Base-by-base conservation (phyloP, 1,140 invertebrate genomes). In the Geopemphigus sp. region DNA sequence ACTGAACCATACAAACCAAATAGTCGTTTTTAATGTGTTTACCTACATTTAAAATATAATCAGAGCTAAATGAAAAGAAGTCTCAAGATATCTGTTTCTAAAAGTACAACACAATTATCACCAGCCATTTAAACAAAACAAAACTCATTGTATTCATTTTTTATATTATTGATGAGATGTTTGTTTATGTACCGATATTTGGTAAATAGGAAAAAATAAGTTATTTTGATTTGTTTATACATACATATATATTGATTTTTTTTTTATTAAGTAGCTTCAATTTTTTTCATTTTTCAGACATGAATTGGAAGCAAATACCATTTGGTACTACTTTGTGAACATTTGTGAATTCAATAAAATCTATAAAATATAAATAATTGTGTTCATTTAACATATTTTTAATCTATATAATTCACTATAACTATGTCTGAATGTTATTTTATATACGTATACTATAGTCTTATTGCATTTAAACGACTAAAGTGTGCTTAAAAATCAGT, bases 401-500 rank as follows among this genome's bases (percentile, higher is more conserved):
- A 24, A 17, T 5, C 56, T 45, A 29, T 57, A 57, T 59, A 74
- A 74, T 56, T 74, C n/a, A 59, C 54, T 57, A 74, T 14, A 72
- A 29, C 17, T 59, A 54, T 19, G 14, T 26, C 45, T 50, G 50
- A 12, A 10, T 1, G 32, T 39, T 3, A 39, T 59, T 39, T 10
- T 14, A 74, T 39, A 53, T 57, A 50, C 29, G n/a, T n/a, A n/a
- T n/a, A n/a, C n/a, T n/a, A n/a, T n/a, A n/a, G n/a, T 22, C 19
- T 73, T n/a, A n/a, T 56, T 74, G 70, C 11, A 57, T 47, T 73
- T 57, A 54, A 74, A 74, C 70, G 56, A 39, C 70, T 74, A 57
- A 32, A 56, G 29, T 57, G 53, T 22, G 12, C 29, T 57, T 74
- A 57, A 24, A 74, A 74, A 74, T 57, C 54, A 74, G 19, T 22